These are phyloP conservation scores for Tipula helvola DNA, from an alignment of 2,888 invertebrate genomes.

Conservation along the genomic window DNA sequence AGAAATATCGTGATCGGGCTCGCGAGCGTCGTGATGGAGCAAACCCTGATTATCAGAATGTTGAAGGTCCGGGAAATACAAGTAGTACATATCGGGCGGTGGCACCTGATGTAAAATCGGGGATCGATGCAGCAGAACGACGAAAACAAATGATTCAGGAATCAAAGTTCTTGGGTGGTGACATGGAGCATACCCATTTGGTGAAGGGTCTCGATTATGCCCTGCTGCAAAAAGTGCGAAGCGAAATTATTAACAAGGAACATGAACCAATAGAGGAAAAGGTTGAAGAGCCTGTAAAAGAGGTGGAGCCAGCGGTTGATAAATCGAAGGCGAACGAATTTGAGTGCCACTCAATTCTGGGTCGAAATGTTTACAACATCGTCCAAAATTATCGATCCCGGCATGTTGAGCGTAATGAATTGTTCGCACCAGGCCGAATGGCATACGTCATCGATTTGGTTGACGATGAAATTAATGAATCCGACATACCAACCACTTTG, in stretches of 20 bases:
- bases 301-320: slow-evolving; percentile 44
- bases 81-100: slow-evolving; percentile 60
- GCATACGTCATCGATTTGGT: slow-evolving; percentile 96
- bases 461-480: slow-evolving; percentile 74
- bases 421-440: slow-evolving; percentile 93
- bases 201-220: slow-evolving; percentile 96
- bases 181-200: slow-evolving; percentile 99
- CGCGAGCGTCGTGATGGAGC: slow-evolving; percentile 80
- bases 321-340: slow-evolving; percentile 54
- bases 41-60: slow-evolving; percentile 66
- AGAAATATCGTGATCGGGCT: slow-evolving; percentile 86
- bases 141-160: slow-evolving; percentile 92
- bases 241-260: slow-evolving; percentile 71
- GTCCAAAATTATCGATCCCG: slow-evolving; percentile 48
- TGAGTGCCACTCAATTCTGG: slow-evolving; percentile 67
- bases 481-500: slow-evolving; percentile 91
- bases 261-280: slow-evolving; percentile 72
- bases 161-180: slow-evolving; percentile 99
- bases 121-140: slow-evolving; percentile 88
- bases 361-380: slow-evolving; percentile 50
- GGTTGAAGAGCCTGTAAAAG: slow-evolving; percentile 67
- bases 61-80: slow-evolving; percentile 55
- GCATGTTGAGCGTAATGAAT: slow-evolving; percentile 69
- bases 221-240: slow-evolving; percentile 81
- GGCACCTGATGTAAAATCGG: slow-evolving; percentile 89